Evolutionary conservation across 1,140 invertebrate genomes (phyloP), one percentile per base, ranked within the genome.

Genomic region (Drosophila pachea): DNA sequence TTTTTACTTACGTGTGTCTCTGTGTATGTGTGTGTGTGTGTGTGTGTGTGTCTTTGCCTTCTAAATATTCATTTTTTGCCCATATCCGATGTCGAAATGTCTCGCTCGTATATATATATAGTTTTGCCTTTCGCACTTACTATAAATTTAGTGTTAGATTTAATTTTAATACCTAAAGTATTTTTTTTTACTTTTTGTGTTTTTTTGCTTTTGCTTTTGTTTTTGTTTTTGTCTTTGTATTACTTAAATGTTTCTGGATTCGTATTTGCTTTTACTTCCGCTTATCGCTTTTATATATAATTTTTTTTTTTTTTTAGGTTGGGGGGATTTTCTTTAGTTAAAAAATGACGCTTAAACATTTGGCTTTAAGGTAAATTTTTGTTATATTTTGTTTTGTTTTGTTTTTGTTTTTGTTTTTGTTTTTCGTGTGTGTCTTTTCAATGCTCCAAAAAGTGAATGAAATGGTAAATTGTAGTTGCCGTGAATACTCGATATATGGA

Each of bases 321-420:
- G 66, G 68, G 65, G 73, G 66, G 7, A 68, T 62, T 61, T 62
- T 52, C 60, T 59, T 36, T 48, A 14, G 36, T 73, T 62, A 74
- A 83, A 87, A 87, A 87, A 83, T 87, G 83, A 87, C 79, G 83
- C 78, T 87, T 79, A 87, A 72, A 69, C 83, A 71, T 71, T 83
- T 83, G 79, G 79, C 79, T 78, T 83, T 79, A 73, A 65, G 73
- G 63, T 78, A 79, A 76, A 59, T 12, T 78, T 73, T 68, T 63
- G 75, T 75, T 66, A 67, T 86, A 70, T 63, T 79, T n/a, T n/a
- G n/a, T 22, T 22, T 22, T 22, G 22, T 3, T 22, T 22, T 22
- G n/a, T n/a, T n/a, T n/a, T 22, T 3, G 3, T 22, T 22, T 22
- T 22, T 22, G 22, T 22, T 22, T 22, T 22, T 22, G 22, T 3